Percentiles rank a stretch among this genome's conserved stretches.
Conservation (phyloP, 2,113 vertebrate genomes). For the Puffinus mauretanicus region DNA sequence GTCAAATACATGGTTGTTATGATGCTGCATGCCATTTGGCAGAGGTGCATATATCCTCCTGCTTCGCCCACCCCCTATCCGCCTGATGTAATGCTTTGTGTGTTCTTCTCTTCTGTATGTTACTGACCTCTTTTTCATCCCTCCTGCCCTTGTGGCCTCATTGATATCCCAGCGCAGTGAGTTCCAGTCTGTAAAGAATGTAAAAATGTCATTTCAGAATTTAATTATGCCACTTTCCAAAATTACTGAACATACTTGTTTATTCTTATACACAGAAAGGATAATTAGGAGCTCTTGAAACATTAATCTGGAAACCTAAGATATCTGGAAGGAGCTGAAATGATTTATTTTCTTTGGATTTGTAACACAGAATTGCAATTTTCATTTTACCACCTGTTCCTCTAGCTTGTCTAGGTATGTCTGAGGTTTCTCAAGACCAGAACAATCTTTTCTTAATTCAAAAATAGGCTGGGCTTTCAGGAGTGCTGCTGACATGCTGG, state of each 20-base stretch:
- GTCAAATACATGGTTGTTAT: neutral
- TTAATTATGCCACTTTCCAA: conserved; percentile 41
- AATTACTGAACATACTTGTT: conserved; percentile 36
- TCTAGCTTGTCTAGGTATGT: neutral
- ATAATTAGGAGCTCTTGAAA: conserved; percentile 48
- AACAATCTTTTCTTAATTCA: neutral
- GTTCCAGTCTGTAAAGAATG: neutral
- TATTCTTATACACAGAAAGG: conserved; percentile 19
- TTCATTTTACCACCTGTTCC: neutral
- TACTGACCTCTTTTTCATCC: neutral
- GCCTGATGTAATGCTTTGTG: fast-evolving
- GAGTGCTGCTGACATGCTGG: neutral
- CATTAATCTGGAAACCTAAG: neutral
- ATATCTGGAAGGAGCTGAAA: conserved; percentile 15
- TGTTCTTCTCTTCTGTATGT: neutral
- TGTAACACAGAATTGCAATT: neutral
- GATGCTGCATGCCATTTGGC: neutral
- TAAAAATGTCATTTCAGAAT: conserved; percentile 23
- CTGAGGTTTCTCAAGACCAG: neutral
- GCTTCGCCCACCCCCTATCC: neutral
- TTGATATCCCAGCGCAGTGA: neutral
- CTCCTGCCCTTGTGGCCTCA: neutral
- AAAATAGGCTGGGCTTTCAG: neutral
- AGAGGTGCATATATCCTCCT: neutral
- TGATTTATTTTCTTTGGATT: conserved; percentile 6